A percentile compares a stretch with the other conserved stretches of the same genome.
phyloP scores from a whole-genome alignment of 2,113 vertebrate genomes.

The Lophotis ruficrista region DNA sequence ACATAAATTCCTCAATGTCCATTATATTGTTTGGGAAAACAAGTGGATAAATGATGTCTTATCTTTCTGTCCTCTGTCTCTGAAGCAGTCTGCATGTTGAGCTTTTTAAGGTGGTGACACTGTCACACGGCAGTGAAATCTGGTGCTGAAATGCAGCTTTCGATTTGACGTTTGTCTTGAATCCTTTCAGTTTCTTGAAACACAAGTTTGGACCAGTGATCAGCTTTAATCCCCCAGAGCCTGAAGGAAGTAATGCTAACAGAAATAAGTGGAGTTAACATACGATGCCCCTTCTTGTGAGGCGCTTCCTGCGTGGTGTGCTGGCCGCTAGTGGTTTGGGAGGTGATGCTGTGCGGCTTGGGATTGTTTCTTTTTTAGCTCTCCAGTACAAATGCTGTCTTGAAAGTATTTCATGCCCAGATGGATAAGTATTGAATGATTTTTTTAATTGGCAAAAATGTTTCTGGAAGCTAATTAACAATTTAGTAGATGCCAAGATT shows the following conservation, averaged over 20 bases:
- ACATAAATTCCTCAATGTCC: neutral
- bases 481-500: slow-evolving; percentile 6
- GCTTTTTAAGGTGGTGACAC: neutral
- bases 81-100: neutral
- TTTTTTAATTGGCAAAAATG: slow-evolving; percentile 46
- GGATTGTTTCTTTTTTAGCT: neutral
- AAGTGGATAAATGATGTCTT: neutral
- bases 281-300: neutral
- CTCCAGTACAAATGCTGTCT: neutral
- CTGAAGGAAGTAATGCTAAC: neutral
- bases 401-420: slow-evolving; percentile 46
- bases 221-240: neutral
- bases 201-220: neutral
- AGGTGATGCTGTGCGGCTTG: rapidly evolving
- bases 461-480: slow-evolving; percentile 52
- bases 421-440: slow-evolving; percentile 52
- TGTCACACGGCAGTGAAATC: neutral
- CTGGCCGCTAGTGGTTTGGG: neutral
- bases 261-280: neutral
- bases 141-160: neutral
- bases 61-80: neutral
- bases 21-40: neutral
- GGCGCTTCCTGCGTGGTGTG: neutral
- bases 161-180: neutral
- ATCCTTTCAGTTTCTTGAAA: neutral